These are phyloP conservation scores for Prenolepis imparis DNA, from an alignment of 2,888 invertebrate species.

Conservation along the genomic window DNA sequence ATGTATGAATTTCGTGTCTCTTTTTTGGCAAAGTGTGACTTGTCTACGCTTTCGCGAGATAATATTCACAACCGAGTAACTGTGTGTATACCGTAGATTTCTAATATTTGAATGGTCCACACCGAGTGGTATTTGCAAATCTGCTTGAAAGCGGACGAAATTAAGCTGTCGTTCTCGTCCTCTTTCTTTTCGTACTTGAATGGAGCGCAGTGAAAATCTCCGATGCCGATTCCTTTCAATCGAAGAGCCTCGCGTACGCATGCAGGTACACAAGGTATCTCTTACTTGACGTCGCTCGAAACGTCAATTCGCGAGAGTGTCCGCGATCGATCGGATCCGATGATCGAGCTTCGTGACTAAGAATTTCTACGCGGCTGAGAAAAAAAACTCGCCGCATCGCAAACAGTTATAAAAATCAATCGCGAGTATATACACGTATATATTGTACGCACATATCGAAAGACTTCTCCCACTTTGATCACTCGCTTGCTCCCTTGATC, in stretches of 20 bases:
- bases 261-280: conserved; percentile 8
- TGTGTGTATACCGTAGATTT: neutral
- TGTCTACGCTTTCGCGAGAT: conserved; percentile 33
- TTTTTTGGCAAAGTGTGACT: neutral
- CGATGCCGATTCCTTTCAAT: conserved; percentile 3
- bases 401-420: conserved; percentile 48
- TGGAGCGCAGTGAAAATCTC: conserved; percentile 39
- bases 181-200: neutral
- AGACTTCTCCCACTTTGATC: conserved; percentile 64
- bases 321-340: conserved; percentile 37
- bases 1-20: neutral
- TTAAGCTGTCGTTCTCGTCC: conserved; percentile 16
- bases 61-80: neutral
- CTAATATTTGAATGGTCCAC: conserved; percentile 15
- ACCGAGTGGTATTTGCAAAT: neutral
- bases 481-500: conserved; percentile 63
- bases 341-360: conserved; percentile 42
- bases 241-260: neutral
- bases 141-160: conserved; percentile 17
- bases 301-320: neutral
- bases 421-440: neutral
- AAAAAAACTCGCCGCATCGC: conserved; percentile 40
- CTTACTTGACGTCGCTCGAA: neutral
- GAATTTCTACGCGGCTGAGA: conserved; percentile 40
- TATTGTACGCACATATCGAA: conserved; percentile 43